Percentiles rank a stretch among this genome's conserved stretches.
These are phyloP conservation scores for Thereva nobilitata DNA, from an alignment of 2,888 invertebrate genomes.

Conservation along the genomic window DNA sequence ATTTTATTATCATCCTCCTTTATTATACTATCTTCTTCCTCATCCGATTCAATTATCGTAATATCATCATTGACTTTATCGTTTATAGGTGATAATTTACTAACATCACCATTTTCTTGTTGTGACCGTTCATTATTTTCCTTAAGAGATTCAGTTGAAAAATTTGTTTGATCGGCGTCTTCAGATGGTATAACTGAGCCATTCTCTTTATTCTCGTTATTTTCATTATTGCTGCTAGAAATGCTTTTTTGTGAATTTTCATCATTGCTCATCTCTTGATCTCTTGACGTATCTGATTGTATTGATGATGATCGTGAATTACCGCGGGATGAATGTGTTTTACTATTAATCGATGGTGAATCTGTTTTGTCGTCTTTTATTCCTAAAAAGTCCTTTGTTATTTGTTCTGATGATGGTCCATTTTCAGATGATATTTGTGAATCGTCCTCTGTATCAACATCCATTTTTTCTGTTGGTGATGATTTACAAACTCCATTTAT, in stretches of 20 bases:
- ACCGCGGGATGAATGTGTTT: constrained; percentile 43
- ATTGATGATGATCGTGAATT: constrained; percentile 43
- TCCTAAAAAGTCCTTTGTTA: constrained; percentile 30
- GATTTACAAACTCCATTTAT: constrained; percentile 47
- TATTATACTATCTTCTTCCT: constrained; percentile 33
- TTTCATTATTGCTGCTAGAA: constrained; percentile 40
- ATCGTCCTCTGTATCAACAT: constrained; percentile 48
- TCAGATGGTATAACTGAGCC: not conserved
- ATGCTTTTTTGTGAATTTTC: constrained; percentile 48
- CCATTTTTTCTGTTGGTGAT: constrained; percentile 40
- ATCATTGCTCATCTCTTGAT: constrained; percentile 30
- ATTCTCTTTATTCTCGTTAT: not conserved
- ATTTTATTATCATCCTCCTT: constrained; percentile 39
- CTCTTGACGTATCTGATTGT: constrained; percentile 25
- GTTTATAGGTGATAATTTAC: constrained; percentile 3
- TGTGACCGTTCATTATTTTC: constrained; percentile 12
- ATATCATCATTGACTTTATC: constrained; percentile 38
- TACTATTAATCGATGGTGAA: constrained; percentile 36
- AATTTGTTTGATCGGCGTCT: no score
- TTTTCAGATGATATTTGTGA: constrained; percentile 55
- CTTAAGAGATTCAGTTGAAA: constrained; percentile 4
- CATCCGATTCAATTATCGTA: constrained; percentile 43
- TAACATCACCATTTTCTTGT: constrained; percentile 32
- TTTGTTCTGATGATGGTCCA: constrained; percentile 39
- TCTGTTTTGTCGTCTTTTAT: constrained; percentile 38